These are phyloP conservation scores for Miltochrista miniata DNA, from an alignment of 2,888 invertebrate genomes.

Conservation along the genomic window DNA sequence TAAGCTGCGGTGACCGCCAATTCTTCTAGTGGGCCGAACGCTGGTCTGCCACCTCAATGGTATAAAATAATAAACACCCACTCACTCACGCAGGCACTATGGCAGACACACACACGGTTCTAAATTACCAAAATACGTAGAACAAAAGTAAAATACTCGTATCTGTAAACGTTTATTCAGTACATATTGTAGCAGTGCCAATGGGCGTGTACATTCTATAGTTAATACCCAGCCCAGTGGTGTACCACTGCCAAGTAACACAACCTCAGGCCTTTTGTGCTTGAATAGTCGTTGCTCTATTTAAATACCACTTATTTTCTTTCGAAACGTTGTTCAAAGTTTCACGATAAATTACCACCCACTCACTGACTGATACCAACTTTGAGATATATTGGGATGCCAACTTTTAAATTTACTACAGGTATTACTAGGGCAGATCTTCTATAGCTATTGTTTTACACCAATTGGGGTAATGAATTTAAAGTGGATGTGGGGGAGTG, in stretches of 20 bases:
- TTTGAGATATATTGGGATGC: conserved; percentile 5
- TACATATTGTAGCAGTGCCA: conserved; percentile 32
- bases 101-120: no score
- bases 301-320: conserved; percentile 35
- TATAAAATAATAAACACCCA: no score
- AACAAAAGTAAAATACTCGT: not conserved
- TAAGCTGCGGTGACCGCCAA: no score
- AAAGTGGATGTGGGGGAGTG: no score
- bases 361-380: conserved; percentile 15
- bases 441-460: no score
- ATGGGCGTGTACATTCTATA: conserved; percentile 40
- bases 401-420: not conserved
- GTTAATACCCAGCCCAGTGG: conserved; percentile 41
- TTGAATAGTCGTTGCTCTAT: conserved; percentile 29
- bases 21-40: no score
- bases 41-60: no score
- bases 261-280: conserved; percentile 34
- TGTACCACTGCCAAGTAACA: conserved; percentile 45
- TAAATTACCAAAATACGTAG: no score
- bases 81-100: no score
- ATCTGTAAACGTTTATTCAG: conserved; percentile 25
- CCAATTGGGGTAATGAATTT: no score
- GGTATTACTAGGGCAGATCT: no score
- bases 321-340: conserved; percentile 28
- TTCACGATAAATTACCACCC: conserved; percentile 26